phyloP scores from a whole-genome alignment of 2,797 vertebrate genomes.

The Falco columbarius region DNA sequence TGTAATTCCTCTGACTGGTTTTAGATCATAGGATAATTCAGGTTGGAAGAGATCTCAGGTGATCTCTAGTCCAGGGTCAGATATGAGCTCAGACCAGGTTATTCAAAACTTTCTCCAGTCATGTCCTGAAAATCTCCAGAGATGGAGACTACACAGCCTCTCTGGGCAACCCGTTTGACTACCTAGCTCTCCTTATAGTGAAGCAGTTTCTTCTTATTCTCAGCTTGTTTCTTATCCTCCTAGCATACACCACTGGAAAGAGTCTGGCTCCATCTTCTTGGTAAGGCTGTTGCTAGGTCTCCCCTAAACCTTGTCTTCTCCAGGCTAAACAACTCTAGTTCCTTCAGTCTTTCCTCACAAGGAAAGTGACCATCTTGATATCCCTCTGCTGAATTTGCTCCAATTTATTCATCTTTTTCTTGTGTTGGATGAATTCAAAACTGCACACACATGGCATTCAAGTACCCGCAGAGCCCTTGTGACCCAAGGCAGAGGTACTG shows the following conservation, averaged over 20 bases:
- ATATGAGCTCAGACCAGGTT: background rate
- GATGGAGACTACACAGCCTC: background rate
- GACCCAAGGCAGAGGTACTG: background rate
- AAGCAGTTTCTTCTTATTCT: background rate
- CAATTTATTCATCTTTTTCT: background rate
- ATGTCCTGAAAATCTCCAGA: background rate
- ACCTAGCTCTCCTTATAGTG: background rate
- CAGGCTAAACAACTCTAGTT: background rate
- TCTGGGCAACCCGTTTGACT: background rate
- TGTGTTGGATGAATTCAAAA: background rate
- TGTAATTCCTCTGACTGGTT: background rate
- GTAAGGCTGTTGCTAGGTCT: background rate
- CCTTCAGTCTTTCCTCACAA: background rate
- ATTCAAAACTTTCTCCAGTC: background rate
- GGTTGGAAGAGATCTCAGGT: background rate
- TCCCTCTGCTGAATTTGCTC: background rate
- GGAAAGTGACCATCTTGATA: background rate
- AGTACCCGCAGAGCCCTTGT: background rate
- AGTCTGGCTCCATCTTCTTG: background rate
- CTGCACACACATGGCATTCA: background rate
- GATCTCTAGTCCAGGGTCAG: background rate
- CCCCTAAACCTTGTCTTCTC: background rate
- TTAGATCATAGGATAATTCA: background rate
- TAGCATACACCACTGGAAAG: background rate
- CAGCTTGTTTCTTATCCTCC: background rate